A percentile compares a stretch with the other conserved stretches of the same genome.
Evolutionary conservation across 2,888 invertebrate genomes (phyloP).

Genomic region (Disparrhopalites patrizii): DNA sequence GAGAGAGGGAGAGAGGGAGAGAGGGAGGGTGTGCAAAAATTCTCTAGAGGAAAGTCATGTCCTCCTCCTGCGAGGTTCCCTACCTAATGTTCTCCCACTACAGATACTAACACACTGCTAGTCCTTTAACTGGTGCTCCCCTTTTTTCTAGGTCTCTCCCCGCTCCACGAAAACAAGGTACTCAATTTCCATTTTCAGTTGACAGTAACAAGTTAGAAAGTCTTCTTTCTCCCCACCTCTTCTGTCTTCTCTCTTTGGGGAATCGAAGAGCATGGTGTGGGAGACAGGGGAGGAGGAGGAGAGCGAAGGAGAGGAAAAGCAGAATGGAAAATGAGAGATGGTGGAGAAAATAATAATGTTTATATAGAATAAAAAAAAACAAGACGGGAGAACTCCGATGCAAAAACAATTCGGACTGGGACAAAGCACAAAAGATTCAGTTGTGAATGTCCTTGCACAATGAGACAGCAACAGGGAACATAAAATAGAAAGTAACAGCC

Average conservation of each 20-base stretch:
- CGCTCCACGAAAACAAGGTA: background rate
- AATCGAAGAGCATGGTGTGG: background rate
- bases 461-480: too few relatives aligned
- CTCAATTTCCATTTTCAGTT: slow-evolving; percentile 1
- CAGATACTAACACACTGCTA: background rate
- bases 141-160: too few relatives aligned
- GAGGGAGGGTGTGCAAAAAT: too few relatives aligned
- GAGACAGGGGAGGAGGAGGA: background rate
- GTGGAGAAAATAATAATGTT: too few relatives aligned
- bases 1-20: background rate
- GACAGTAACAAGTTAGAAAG: background rate
- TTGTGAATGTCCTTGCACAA: background rate
- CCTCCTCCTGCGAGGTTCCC: too few relatives aligned
- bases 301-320: background rate
- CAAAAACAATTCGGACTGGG: background rate
- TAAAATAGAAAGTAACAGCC: too few relatives aligned
- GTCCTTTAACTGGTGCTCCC: too few relatives aligned
- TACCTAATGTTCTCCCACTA: too few relatives aligned
- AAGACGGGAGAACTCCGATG: too few relatives aligned
- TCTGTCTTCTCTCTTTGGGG: background rate
- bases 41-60: too few relatives aligned
- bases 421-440: background rate
- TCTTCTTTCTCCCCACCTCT: background rate
- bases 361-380: too few relatives aligned
- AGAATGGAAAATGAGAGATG: background rate